These are phyloP conservation scores for Timema podura DNA, from an alignment of 2,888 invertebrate species.

Conservation along the genomic window DNA sequence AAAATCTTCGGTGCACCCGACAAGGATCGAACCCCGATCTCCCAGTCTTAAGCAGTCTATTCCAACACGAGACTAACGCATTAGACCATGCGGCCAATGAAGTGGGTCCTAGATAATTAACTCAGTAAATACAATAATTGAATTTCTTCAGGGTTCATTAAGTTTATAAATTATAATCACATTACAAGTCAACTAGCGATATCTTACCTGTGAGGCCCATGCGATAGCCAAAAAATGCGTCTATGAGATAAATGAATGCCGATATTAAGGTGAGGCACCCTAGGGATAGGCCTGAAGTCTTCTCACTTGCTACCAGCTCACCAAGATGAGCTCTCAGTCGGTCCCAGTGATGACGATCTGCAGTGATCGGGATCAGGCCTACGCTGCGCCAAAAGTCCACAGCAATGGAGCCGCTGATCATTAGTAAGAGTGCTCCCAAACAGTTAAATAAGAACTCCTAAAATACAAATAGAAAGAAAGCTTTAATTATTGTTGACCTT, in stretches of 20 bases:
- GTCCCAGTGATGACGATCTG: conserved; percentile 24
- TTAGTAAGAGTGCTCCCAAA: conserved; percentile 26
- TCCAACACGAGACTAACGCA: too few relatives aligned
- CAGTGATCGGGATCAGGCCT: conserved; percentile 26
- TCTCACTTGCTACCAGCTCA: conserved; percentile 22
- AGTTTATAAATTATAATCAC: too few relatives aligned
- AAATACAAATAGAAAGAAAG: neutral
- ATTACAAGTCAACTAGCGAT: neutral
- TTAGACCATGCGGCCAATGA: too few relatives aligned
- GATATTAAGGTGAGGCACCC: conserved; percentile 28
- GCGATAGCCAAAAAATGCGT: conserved; percentile 30
- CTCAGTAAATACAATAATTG: too few relatives aligned
- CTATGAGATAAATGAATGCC: conserved; percentile 28
- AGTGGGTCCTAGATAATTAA: too few relatives aligned
- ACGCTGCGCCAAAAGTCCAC: conserved; percentile 31
- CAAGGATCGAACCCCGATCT: too few relatives aligned
- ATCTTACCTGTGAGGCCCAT: conserved; percentile 18
- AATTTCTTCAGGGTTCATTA: too few relatives aligned
- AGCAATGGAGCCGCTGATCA: conserved; percentile 28
- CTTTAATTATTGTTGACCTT: too few relatives aligned
- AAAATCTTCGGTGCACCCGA: too few relatives aligned
- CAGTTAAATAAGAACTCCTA: conserved; percentile 30
- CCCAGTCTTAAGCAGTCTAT: too few relatives aligned
- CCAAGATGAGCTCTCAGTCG: conserved; percentile 24
- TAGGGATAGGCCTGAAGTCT: conserved; percentile 28